Conservation (phyloP, 2,797 vertebrate species). For the Lacerta viridis region DNA sequence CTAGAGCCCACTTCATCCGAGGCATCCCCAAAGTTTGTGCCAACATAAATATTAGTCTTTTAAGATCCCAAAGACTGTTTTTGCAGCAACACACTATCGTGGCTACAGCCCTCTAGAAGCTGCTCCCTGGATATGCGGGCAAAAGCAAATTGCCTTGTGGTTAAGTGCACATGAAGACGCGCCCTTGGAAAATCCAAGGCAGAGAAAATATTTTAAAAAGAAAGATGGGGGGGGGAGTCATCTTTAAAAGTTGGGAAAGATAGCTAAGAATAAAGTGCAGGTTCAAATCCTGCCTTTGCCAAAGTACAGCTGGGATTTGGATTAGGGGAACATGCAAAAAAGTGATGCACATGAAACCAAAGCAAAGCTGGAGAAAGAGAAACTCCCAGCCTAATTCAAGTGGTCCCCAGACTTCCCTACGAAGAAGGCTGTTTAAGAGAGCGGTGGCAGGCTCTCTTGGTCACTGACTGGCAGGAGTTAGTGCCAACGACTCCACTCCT, state of each 20-base stretch:
- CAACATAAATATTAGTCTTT: background rate
- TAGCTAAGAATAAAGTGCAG: slow-evolving; percentile 14
- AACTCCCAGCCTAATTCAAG: background rate
- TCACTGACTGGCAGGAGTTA: background rate
- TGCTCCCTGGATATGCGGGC: background rate
- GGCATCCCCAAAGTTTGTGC: background rate
- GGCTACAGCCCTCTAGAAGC: background rate
- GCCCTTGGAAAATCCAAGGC: background rate
- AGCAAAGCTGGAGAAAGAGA: background rate
- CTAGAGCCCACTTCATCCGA: background rate
- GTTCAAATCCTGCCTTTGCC: background rate
- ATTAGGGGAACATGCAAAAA: background rate
- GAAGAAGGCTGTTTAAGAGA: slow-evolving; percentile 35
- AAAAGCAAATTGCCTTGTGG: background rate
- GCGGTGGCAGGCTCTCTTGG: background rate
- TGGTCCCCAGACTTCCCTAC: slow-evolving; percentile 11
- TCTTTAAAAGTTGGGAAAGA: background rate
- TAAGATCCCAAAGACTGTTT: background rate
- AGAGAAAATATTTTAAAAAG: slow-evolving; percentile 11
- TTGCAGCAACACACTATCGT: background rate
- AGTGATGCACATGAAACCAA: background rate
- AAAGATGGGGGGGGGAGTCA: no score
- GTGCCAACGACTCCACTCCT: slow-evolving; percentile 8
- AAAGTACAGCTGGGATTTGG: background rate
- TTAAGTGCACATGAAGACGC: background rate